Evolutionary conservation across 2,113 vertebrate species (phyloP).

Genomic region (Entelurus aequoreus): DNA sequence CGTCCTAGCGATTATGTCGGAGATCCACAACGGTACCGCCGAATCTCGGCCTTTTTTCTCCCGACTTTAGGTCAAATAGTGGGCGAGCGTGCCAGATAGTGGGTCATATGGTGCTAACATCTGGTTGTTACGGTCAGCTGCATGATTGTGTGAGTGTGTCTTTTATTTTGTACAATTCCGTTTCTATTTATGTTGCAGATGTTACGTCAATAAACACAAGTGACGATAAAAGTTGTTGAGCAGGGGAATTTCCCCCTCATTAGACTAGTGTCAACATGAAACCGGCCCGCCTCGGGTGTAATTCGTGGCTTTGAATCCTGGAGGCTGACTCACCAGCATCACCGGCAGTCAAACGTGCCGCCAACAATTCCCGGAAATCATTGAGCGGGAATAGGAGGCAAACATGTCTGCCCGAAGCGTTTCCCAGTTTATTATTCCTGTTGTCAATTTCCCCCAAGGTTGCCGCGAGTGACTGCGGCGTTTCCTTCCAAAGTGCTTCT

Average conservation of each 20-base stretch:
- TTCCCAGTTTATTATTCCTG: slow-evolving; percentile 2
- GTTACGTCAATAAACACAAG: too few relatives aligned
- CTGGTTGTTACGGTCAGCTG: not conserved
- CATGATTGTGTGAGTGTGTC: not conserved
- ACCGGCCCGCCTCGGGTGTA: too few relatives aligned
- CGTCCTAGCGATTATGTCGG: slow-evolving; percentile 70
- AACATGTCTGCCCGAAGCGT: not conserved
- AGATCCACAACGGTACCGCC: not conserved
- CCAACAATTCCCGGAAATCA: slow-evolving; percentile 23
- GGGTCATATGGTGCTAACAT: too few relatives aligned
- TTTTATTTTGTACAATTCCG: not conserved
- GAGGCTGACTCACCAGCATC: not conserved
- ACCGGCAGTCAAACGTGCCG: not conserved
- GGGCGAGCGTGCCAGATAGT: not conserved
- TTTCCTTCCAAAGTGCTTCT: slow-evolving; percentile 2
- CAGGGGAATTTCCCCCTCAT: not conserved
- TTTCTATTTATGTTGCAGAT: not conserved
- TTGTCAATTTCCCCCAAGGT: too few relatives aligned
- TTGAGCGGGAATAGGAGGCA: slow-evolving; percentile 6
- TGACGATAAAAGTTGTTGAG: not conserved
- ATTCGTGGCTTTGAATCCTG: not conserved
- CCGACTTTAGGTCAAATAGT: slow-evolving; percentile 19
- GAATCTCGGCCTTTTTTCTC: slow-evolving; percentile 21
- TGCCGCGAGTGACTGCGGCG: too few relatives aligned
- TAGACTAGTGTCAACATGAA: too few relatives aligned